Percentiles rank a stretch among this genome's conserved stretches.
phyloP scores from a whole-genome alignment of 1,140 invertebrate genomes.

The Habropoda laboriosa region DNA sequence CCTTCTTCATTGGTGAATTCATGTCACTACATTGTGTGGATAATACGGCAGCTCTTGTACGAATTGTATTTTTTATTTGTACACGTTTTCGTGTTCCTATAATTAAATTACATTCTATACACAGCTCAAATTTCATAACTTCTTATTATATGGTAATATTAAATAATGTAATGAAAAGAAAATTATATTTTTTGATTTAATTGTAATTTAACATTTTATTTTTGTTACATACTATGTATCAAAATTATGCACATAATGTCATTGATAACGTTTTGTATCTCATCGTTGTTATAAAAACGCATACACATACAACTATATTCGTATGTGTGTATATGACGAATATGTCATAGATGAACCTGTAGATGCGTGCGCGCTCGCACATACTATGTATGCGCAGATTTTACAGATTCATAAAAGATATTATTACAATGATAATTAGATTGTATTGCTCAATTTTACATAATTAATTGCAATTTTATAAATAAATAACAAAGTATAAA shows the following conservation, averaged over 20 bases:
- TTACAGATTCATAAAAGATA: background rate
- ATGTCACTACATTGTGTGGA: background rate
- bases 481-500: background rate
- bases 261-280: background rate
- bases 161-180: background rate
- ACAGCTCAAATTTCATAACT: background rate
- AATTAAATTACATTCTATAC: conserved; percentile 19
- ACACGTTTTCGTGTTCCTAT: conserved; percentile 59
- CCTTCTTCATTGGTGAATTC: conserved; percentile 52
- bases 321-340: background rate
- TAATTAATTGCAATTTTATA: no score
- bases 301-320: background rate
- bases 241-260: background rate
- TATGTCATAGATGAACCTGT: no score
- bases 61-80: conserved; percentile 6
- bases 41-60: conserved; percentile 23
- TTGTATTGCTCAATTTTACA: background rate
- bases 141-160: background rate
- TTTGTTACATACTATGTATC: background rate
- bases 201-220: background rate
- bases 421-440: background rate
- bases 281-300: background rate
- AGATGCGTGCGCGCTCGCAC: background rate
- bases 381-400: no score
- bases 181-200: background rate